Conservation (phyloP, 2,888 invertebrate species). For the Cetonia aurata region DNA sequence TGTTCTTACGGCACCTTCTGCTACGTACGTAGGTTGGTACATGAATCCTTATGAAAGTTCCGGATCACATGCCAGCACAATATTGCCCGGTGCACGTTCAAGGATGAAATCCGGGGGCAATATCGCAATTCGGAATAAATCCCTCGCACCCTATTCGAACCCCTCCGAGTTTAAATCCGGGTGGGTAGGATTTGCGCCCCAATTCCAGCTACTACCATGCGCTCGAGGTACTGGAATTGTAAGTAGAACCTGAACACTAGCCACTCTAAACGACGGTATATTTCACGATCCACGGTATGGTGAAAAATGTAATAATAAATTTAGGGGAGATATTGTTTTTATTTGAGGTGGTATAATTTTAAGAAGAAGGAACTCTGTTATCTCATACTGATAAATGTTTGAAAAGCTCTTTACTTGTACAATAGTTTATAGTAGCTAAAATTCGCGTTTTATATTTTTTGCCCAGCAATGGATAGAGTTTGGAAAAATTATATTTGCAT, state of each 20-base stretch:
- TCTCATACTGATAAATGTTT: too few species aligned
- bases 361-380: too few species aligned
- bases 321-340: background rate
- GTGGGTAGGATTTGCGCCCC: constrained; percentile 23
- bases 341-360: background rate
- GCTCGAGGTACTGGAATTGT: background rate
- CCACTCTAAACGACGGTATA: constrained; percentile 27
- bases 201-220: constrained; percentile 9
- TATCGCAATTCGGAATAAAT: constrained; percentile 28
- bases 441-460: too few species aligned
- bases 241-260: constrained; percentile 11
- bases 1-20: constrained; percentile 4
- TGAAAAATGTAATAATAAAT: constrained; percentile 8
- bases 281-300: constrained; percentile 5
- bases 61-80: constrained; percentile 26
- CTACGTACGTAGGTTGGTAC: background rate
- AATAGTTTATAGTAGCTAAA: too few species aligned
- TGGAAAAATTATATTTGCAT: too few species aligned
- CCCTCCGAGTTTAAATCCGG: constrained; percentile 21
- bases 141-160: constrained; percentile 21
- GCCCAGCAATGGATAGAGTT: too few species aligned
- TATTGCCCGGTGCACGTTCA: constrained; percentile 34
- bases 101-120: constrained; percentile 29
- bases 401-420: too few species aligned
- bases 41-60: constrained; percentile 31